These are phyloP conservation scores for Ectobius pallidus DNA, from an alignment of 2,888 invertebrate genomes.

Conservation along the genomic window DNA sequence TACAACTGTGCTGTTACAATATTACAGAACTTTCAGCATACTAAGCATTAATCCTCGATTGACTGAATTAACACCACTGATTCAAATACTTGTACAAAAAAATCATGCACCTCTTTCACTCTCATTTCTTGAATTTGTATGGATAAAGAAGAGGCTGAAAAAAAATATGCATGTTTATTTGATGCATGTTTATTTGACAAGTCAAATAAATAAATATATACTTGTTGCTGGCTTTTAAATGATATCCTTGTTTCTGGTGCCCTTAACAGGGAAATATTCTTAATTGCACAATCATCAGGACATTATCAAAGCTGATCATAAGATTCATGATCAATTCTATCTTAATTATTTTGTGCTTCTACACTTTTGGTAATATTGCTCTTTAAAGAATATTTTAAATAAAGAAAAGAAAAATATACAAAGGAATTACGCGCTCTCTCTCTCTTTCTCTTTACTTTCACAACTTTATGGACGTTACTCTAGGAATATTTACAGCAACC, in stretches of 20 bases:
- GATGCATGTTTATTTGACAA: conserved; percentile 4
- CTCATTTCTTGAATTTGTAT: not conserved
- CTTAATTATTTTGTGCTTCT: not conserved
- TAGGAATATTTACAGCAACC: conserved; percentile 33
- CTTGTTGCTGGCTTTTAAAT: not conserved
- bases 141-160: not conserved
- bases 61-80: conserved; percentile 8
- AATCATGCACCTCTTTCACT: conserved; percentile 18
- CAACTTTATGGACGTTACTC: conserved; percentile 31
- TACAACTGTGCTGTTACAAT: conserved; percentile 27
- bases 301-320: not conserved
- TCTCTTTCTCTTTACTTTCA: not conserved
- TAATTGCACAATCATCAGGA: too few relatives aligned
- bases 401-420: conserved; percentile 5
- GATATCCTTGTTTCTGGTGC: not conserved
- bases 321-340: not conserved
- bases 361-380: not conserved
- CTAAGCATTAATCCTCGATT: not conserved
- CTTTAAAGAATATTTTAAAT: not conserved
- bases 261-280: too few relatives aligned
- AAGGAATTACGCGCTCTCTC: not conserved
- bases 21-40: conserved; percentile 31
- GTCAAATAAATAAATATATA: not conserved
- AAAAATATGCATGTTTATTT: not conserved
- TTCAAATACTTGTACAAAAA: conserved; percentile 23